Base-by-base conservation (phyloP, 1,140 invertebrate genomes). In the Caerostris darwini region DNA sequence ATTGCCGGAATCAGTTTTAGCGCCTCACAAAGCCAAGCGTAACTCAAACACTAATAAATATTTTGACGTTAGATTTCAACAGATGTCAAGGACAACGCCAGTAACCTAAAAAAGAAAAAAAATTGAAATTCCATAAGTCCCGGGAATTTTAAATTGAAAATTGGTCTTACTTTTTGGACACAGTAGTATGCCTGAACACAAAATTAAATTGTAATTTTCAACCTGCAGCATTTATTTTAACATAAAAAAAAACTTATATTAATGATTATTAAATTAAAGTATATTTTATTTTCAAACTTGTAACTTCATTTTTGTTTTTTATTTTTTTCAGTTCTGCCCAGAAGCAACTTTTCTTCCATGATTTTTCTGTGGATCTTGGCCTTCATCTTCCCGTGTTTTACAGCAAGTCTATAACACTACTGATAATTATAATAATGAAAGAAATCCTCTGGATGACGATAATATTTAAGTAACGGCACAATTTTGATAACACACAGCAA, bases 281-380 rank as follows among this genome's bases (percentile, higher is more conserved):
- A 58, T n/a, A 8, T 50, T 81, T 7, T 1, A 3, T 85, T 56
- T 86, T 59, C 17, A 86, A 19, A 58, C 34, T n/a, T n/a, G 12
- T 58, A 85, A 86, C 54, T 86, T 67, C 5, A 12, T 6, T 88
- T 67, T 88, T 17, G 14, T 50, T 87, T 71, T 81, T 8, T n/a
- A n/a, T n/a, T 77, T 59, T 81, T 85, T 92, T 8, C 67, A 93
- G 92, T 56, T 93, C 82, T 71, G 92, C 92, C 58, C 81, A 93
- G 67, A 93, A 93, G 83, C 92, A 93, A 5, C 64, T 53, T 67
- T 93, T 93, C 83, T 87, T 93, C 81, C 34, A 69, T 58, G 64
- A 87, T 71, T 93, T 93, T 87, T 87, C 83, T 93, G 50, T 93
- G 92, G 82, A 93, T 83, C 56, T 93, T 59, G 92, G 92, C 54